Base-by-base conservation (phyloP, 2,797 vertebrate species). In the Sebastes vulpes region DNA sequence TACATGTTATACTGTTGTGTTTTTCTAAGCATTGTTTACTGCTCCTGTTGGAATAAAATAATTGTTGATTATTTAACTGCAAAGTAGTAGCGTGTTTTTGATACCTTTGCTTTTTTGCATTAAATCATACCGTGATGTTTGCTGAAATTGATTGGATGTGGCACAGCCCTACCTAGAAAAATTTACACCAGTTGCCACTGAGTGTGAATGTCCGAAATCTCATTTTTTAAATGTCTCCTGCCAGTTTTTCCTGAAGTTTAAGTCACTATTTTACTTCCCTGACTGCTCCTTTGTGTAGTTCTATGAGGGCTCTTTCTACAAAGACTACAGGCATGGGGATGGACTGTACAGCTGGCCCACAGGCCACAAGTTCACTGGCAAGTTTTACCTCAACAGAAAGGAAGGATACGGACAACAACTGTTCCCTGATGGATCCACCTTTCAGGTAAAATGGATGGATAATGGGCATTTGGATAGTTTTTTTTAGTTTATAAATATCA, bases 291-390 rank as follows among this genome's bases (percentile, higher is more conserved):
- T 38, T 72, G 5, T 92, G 23, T 75, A 98, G 98, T 91, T 38
- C 59, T 98, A 97, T 71, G 79, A 89, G 1, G 97, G 98, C 48
- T 95, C 94, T 72, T 97, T 97, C 93, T 97, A 96, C 82, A 96
- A 94, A 85, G 97, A 97, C 89, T 97, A 96, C 85, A 84, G 85
- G 3, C 97, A 98, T 8, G 97, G 98, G 0, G 74, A 91, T 9
- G 97, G 96, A 6, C 63, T 85, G n/a, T 97, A 97, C 86, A 79
- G 58, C 31, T 97, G 97, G 97, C 95, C 96, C 0, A 91, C 96
- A 7, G 96, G 97, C 11, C 95, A 95, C 58, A 96, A 85, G 77
- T 98, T 97, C 90, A 96, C 77, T 0, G 98, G 98, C 56, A 96
- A 83, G 68, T 97, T 98, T 88, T 98, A 97, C 91, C 95, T 98